phyloP scores from a whole-genome alignment of 2,113 vertebrate species.

The Paramisgurnus dabryanus region DNA sequence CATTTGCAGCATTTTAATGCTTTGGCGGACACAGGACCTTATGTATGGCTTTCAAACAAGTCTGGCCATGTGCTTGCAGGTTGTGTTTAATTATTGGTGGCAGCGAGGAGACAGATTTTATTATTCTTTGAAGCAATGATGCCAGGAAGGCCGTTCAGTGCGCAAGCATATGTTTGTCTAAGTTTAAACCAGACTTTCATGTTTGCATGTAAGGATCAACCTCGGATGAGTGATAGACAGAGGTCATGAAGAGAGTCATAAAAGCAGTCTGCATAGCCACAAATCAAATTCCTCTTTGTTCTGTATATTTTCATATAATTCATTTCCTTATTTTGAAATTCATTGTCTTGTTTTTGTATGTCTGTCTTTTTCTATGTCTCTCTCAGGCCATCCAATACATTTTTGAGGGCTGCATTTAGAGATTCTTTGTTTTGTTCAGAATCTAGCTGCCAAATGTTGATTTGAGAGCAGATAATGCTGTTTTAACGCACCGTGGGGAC shows the following conservation, averaged over 20 bases:
- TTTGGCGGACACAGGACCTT: no score
- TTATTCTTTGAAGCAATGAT: conserved; percentile 56
- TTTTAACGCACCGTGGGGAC: conserved; percentile 9
- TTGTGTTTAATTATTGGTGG: conserved; percentile 48
- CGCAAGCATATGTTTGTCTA: conserved; percentile 13
- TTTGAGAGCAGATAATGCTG: conserved; percentile 24
- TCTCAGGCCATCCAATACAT: conserved; percentile 11
- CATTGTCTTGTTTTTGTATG: neutral
- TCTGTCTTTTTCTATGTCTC: neutral
- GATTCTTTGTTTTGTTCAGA: neutral
- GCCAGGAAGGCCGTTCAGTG: conserved; percentile 48
- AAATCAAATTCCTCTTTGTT: conserved; percentile 58
- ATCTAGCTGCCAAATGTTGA: neutral
- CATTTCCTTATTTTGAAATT: conserved; percentile 54
- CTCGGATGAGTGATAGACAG: conserved; percentile 64
- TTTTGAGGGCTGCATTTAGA: neutral
- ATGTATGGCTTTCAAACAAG: conserved; percentile 21
- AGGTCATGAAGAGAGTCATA: conserved; percentile 57
- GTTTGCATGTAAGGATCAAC: conserved; percentile 58
- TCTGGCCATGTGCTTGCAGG: conserved; percentile 29
- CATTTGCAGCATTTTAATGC: no score
- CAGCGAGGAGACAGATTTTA: conserved; percentile 53
- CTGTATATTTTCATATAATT: conserved; percentile 32
- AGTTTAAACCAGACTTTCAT: conserved; percentile 61
- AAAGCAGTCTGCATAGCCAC: conserved; percentile 48